Evolutionary conservation across 2,797 vertebrate species (phyloP).

Genomic region (Atherinosoma microstoma): DNA sequence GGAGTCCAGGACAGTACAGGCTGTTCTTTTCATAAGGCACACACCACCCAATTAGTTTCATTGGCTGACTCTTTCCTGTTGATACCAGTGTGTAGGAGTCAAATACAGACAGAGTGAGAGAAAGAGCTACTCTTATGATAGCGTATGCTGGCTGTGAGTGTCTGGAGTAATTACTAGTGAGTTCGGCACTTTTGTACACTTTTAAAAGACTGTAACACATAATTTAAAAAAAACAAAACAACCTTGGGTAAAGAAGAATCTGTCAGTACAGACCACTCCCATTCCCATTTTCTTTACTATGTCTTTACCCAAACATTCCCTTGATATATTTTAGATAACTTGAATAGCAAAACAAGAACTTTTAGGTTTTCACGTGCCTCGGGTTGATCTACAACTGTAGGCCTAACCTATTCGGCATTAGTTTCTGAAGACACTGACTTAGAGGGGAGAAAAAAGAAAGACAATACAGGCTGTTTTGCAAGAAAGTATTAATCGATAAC

Average conservation of each 20-base stretch:
- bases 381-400: not conserved
- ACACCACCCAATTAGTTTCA: constrained; percentile 82
- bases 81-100: constrained; percentile 78
- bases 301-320: not conserved
- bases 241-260: not conserved
- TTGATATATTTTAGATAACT: not conserved
- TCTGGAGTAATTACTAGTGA: constrained; percentile 46
- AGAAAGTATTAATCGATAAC: not conserved
- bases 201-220: constrained; percentile 1
- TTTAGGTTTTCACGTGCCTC: not conserved
- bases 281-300: not conserved
- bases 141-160: constrained; percentile 27
- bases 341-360: not conserved
- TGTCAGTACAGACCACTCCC: not conserved
- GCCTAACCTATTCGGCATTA: not conserved
- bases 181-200: constrained; percentile 36
- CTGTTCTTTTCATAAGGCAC: constrained; percentile 84
- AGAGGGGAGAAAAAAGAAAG: not conserved
- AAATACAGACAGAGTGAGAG: constrained; percentile 50
- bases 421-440: not conserved
- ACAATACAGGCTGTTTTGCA: not conserved
- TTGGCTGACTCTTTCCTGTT: constrained; percentile 82
- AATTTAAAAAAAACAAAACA: no score
- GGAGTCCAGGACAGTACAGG: constrained; percentile 76
- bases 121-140: constrained; percentile 51